Conservation (phyloP, 1,140 invertebrate species). For the Lethrus apterus region DNA sequence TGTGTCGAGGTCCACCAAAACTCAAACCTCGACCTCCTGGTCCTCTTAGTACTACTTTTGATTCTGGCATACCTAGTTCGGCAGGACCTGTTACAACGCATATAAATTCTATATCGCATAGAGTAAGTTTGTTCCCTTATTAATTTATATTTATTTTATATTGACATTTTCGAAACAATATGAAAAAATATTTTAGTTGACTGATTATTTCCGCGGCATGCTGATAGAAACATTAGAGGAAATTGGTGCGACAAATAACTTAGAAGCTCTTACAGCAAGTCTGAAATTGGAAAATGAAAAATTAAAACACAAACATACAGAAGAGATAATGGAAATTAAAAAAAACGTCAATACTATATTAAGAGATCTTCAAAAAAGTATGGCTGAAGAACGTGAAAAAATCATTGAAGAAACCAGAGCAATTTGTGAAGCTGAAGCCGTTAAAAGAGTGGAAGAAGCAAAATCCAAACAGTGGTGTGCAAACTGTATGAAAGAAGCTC, state of each 20-base stretch:
- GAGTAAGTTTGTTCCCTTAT: slow-evolving; percentile 33
- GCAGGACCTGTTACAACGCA: slow-evolving; percentile 40
- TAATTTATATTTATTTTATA: neutral
- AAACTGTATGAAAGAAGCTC: slow-evolving; percentile 74
- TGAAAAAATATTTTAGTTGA: slow-evolving; percentile 43
- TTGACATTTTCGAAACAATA: no score
- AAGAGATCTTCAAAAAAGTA: slow-evolving; percentile 55
- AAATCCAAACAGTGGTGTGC: slow-evolving; percentile 86
- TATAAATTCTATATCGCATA: slow-evolving; percentile 44
- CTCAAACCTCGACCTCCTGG: slow-evolving; percentile 40
- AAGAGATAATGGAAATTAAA: slow-evolving; percentile 55
- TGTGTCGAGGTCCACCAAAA: slow-evolving; percentile 40
- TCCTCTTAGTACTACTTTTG: slow-evolving; percentile 38
- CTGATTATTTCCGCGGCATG: slow-evolving; percentile 49
- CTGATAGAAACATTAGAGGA: slow-evolving; percentile 52
- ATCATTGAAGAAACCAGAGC: slow-evolving; percentile 52
- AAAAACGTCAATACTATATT: slow-evolving; percentile 54
- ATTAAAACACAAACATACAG: slow-evolving; percentile 54
- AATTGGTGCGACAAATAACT: slow-evolving; percentile 40
- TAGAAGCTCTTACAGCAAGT: slow-evolving; percentile 49
- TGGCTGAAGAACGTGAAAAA: slow-evolving; percentile 59
- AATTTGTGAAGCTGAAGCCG: slow-evolving; percentile 54
- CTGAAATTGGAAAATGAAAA: slow-evolving; percentile 58
- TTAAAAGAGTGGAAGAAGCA: slow-evolving; percentile 61
- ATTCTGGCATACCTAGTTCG: slow-evolving; percentile 37